Conservation (phyloP, 2,888 invertebrate species). For the Andrena trimmerana region DNA sequence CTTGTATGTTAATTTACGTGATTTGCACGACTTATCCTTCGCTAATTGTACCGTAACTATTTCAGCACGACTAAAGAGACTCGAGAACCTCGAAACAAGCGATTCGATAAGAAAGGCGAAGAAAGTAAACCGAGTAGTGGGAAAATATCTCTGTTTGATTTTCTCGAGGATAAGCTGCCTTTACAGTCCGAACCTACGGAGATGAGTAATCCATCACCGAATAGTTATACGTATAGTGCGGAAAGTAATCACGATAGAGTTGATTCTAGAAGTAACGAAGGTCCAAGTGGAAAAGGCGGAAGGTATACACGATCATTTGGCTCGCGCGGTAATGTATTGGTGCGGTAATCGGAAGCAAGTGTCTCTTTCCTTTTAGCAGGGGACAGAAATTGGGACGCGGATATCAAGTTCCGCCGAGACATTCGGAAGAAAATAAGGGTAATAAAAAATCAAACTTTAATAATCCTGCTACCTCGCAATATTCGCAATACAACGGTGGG, state of each 20-base stretch:
- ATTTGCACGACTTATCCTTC: neutral
- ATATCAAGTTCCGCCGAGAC: slow-evolving; percentile 78
- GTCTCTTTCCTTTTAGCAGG: slow-evolving; percentile 58
- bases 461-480: slow-evolving; percentile 60
- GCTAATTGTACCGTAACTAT: slow-evolving; percentile 13
- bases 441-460: slow-evolving; percentile 73
- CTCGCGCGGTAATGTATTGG: neutral
- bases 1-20: neutral
- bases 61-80: slow-evolving; percentile 56
- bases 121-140: slow-evolving; percentile 90
- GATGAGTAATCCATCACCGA: slow-evolving; percentile 79
- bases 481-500: slow-evolving; percentile 70
- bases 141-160: slow-evolving; percentile 93
- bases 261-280: slow-evolving; percentile 71
- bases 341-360: neutral
- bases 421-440: slow-evolving; percentile 77
- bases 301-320: slow-evolving; percentile 71
- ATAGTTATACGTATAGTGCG: slow-evolving; percentile 57
- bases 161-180: slow-evolving; percentile 92
- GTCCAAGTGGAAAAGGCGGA: slow-evolving; percentile 76
- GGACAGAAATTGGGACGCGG: slow-evolving; percentile 76
- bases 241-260: slow-evolving; percentile 77
- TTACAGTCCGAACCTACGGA: slow-evolving; percentile 86
- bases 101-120: slow-evolving; percentile 85
- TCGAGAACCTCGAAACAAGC: slow-evolving; percentile 85